phyloP scores from a whole-genome alignment of 2,797 vertebrate genomes.

The Poecilia wingei region DNA sequence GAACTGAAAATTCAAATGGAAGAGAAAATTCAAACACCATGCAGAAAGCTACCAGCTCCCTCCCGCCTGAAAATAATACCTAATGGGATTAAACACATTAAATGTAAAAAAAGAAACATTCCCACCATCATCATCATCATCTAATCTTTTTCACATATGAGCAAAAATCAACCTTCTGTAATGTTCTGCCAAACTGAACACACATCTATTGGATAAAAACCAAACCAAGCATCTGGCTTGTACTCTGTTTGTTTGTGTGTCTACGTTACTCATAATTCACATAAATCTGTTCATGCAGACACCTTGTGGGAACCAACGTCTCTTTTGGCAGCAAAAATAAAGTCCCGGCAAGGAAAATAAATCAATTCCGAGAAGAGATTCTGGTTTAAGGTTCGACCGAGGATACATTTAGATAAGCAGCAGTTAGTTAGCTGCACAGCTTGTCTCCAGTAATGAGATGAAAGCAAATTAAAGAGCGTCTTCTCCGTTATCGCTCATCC shows the following conservation, averaged over 20 bases:
- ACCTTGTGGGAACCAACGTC: neutral
- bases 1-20: no score
- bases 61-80: neutral
- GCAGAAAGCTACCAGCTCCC: neutral
- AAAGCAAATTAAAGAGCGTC: conserved; percentile 1
- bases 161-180: conserved; percentile 13
- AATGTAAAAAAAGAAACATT: conserved; percentile 21
- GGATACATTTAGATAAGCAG: neutral
- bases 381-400: neutral
- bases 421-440: neutral
- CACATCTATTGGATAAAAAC: conserved; percentile 27
- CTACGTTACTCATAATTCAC: conserved; percentile 6
- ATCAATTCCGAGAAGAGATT: neutral
- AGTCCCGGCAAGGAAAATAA: neutral
- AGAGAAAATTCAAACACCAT: neutral
- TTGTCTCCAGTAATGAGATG: conserved; percentile 3
- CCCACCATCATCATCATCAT: neutral
- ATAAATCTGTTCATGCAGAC: conserved; percentile 14
- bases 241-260: conserved; percentile 10
- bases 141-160: conserved; percentile 22
- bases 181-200: conserved; percentile 40
- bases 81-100: conserved; percentile 15
- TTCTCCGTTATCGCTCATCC: neutral
- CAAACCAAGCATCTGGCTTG: conserved; percentile 38
- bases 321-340: conserved; percentile 6